Percentiles rank a stretch among this genome's conserved stretches.
These are phyloP conservation scores for Drosophila monieri DNA, from an alignment of 2,888 invertebrate genomes.

Conservation along the genomic window DNA sequence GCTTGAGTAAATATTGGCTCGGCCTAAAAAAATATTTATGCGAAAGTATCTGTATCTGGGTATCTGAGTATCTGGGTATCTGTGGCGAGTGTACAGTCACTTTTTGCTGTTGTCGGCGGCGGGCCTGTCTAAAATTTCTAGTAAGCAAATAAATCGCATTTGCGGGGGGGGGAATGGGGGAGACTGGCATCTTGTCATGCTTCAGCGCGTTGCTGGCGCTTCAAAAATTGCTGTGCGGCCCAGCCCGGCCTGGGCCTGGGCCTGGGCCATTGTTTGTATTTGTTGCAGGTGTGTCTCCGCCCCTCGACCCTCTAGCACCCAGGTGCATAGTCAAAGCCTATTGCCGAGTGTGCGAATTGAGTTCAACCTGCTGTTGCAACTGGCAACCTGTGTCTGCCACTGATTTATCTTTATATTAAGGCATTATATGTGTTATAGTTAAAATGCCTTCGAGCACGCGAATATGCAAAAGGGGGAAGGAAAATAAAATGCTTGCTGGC, in stretches of 20 bases:
- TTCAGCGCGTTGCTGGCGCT: constrained; percentile 61
- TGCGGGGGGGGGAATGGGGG: neutral
- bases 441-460: constrained; percentile 30
- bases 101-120: constrained; percentile 36
- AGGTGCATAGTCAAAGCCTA: constrained; percentile 58
- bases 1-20: constrained; percentile 25
- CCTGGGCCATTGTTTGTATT: constrained; percentile 34
- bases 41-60: constrained; percentile 12
- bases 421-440: constrained; percentile 27
- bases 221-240: constrained; percentile 43
- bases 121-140: constrained; percentile 59
- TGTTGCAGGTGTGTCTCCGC: constrained; percentile 53
- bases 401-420: constrained; percentile 40
- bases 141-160: constrained; percentile 61
- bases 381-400: constrained; percentile 34
- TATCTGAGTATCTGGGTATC: constrained; percentile 29
- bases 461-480: constrained; percentile 19
- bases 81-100: constrained; percentile 13
- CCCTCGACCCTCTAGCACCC: constrained; percentile 1
- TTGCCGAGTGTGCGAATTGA: constrained; percentile 57
- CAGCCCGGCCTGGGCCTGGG: too few species aligned
- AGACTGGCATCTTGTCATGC: constrained; percentile 49
- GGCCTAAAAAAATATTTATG: constrained; percentile 42
- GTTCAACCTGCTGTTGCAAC: constrained; percentile 52
- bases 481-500: constrained; percentile 27